Conservation (phyloP, 64 coral and sea anemone genomes). For the Pachyseris speciosa region DNA sequence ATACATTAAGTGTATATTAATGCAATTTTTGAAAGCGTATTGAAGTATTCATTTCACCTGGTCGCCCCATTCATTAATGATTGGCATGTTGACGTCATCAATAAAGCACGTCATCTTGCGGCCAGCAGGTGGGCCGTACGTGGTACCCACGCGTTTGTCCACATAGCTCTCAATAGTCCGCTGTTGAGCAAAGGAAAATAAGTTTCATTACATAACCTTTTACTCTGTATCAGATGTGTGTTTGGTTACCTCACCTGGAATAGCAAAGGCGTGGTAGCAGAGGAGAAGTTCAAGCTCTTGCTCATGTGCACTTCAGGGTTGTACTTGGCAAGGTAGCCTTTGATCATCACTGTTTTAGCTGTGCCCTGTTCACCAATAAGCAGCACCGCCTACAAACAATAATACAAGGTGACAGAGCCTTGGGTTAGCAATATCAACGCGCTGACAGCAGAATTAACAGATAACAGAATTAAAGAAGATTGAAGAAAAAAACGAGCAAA, state of each 20-base stretch:
- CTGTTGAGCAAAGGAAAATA: slow-evolving; percentile 19
- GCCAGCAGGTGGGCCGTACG: slow-evolving; percentile 94
- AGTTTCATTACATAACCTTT: too few species aligned
- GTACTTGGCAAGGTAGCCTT: slow-evolving; percentile 91
- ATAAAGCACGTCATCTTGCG: slow-evolving; percentile 96
- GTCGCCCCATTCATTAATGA: slow-evolving; percentile 99
- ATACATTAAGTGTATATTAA: too few species aligned
- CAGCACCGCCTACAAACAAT: slow-evolving; percentile 73
- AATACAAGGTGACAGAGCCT: too few species aligned
- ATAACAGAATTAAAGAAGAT: too few species aligned
- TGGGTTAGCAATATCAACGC: too few species aligned
- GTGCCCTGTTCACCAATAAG: slow-evolving; percentile 94
- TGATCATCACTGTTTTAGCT: slow-evolving; percentile 95
- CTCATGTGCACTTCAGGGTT: slow-evolving; percentile 87
- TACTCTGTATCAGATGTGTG: neutral
- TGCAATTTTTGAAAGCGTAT: neutral
- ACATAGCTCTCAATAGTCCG: slow-evolving; percentile 98
- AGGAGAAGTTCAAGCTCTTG: slow-evolving; percentile 94
- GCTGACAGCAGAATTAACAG: too few species aligned
- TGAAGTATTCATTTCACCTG: slow-evolving; percentile 69
- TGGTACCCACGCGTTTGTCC: slow-evolving; percentile 96
- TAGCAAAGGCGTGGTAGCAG: slow-evolving; percentile 82
- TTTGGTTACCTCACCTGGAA: slow-evolving; percentile 64
- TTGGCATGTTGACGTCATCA: slow-evolving; percentile 98
- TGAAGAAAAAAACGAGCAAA: too few species aligned